Percentiles rank a stretch among this genome's conserved stretches.
Conservation (phyloP, 2,888 invertebrate genomes). For the Tachina lurida region DNA sequence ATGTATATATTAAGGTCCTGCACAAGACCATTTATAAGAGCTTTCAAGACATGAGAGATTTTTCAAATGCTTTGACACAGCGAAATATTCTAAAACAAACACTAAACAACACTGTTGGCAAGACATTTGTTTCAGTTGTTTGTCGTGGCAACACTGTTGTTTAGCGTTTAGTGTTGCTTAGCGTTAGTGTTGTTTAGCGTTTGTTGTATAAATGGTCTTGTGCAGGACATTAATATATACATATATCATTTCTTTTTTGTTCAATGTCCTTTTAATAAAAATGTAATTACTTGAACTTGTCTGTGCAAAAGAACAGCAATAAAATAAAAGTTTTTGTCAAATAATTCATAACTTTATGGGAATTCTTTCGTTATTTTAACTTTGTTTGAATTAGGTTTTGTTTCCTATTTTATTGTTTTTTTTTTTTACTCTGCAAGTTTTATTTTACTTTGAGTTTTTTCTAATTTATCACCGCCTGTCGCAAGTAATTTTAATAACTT, state of each 20-base stretch:
- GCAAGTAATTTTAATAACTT: constrained; percentile 81
- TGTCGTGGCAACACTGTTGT: no score
- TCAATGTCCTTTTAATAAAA: constrained; percentile 48
- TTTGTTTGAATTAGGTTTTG: constrained; percentile 56
- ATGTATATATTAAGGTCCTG: no score
- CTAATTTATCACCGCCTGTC: constrained; percentile 80
- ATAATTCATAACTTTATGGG: constrained; percentile 66
- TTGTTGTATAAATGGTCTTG: no score
- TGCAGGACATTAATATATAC: no score
- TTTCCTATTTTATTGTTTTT: constrained; percentile 12
- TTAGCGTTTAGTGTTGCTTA: no score
- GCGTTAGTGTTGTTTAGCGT: no score
- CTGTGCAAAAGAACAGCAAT: constrained; percentile 46
- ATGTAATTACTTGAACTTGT: constrained; percentile 55
- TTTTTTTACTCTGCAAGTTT: constrained; percentile 40
- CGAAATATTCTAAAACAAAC: no score
- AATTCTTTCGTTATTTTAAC: constrained; percentile 55
- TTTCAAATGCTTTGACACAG: no score
- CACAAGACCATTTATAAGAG: no score
- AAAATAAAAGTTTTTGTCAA: constrained; percentile 68
- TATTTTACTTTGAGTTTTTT: constrained; percentile 72
- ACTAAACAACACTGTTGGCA: no score
- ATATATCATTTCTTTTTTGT: neutral
- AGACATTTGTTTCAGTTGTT: no score
- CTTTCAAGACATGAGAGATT: no score